Conservation (phyloP, 2,113 vertebrate species). For the Eubucco bourcierii region DNA sequence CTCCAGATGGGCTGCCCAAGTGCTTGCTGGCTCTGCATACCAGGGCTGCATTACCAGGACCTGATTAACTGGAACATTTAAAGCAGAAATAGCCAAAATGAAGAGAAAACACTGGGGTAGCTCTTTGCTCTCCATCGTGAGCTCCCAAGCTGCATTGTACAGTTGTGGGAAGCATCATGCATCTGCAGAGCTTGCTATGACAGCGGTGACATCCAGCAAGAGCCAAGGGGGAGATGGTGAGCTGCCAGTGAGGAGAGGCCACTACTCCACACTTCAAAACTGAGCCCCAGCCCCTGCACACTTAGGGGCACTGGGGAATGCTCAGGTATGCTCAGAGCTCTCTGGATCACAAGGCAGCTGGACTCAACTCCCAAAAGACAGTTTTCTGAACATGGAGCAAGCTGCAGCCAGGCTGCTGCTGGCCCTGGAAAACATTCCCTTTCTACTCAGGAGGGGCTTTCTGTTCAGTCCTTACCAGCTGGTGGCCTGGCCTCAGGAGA, state of each 20-base stretch:
- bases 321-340: neutral
- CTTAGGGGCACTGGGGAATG: neutral
- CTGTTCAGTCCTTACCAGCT: neutral
- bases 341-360: neutral
- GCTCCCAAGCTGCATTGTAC: neutral
- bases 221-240: neutral
- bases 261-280: neutral
- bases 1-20: constrained; percentile 29
- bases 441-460: neutral
- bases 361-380: neutral
- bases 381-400: rapidly evolving
- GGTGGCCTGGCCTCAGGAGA: neutral
- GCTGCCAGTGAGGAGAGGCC: rapidly evolving
- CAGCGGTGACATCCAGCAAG: rapidly evolving
- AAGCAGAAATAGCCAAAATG: neutral
- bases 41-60: neutral
- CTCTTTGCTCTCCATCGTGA: neutral
- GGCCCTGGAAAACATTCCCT: neutral
- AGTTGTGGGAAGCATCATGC: rapidly evolving
- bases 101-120: neutral
- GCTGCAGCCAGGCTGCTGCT: neutral
- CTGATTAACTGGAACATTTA: neutral
- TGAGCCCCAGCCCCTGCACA: neutral
- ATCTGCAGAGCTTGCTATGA: neutral
- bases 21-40: neutral